Percentiles rank a stretch among this genome's conserved stretches.
phyloP scores from a whole-genome alignment of 2,797 vertebrate genomes.

The Mionectes olivaceus region DNA sequence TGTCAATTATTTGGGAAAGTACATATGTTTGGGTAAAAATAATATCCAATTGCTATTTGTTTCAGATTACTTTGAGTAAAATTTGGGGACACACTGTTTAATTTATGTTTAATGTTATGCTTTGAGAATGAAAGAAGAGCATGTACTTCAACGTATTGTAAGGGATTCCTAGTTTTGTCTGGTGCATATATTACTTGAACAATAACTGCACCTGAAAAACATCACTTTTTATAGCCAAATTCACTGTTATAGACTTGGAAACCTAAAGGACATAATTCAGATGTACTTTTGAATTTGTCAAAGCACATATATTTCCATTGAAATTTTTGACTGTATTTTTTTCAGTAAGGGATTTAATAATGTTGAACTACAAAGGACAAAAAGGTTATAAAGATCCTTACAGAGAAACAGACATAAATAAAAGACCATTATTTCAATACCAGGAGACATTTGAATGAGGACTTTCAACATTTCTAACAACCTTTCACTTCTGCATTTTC shows the following conservation, averaged over 20 bases:
- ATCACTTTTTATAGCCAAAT: not conserved
- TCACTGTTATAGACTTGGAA: not conserved
- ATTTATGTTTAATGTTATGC: not conserved
- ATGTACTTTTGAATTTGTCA: not conserved
- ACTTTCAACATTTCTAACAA: slow-evolving; percentile 1
- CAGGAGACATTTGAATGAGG: not conserved
- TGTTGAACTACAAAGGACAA: not conserved
- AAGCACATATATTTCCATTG: not conserved
- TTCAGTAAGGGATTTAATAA: not conserved
- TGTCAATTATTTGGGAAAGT: not conserved
- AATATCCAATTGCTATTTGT: not conserved
- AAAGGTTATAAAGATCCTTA: not conserved
- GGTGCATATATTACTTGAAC: not conserved
- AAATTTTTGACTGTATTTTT: not conserved
- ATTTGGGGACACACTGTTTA: not conserved
- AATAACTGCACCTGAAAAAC: not conserved
- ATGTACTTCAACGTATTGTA: not conserved
- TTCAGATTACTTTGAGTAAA: not conserved
- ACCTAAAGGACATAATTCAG: not conserved
- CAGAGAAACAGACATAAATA: not conserved
- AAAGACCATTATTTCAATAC: not conserved
- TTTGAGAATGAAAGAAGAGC: not conserved
- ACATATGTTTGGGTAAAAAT: not conserved
- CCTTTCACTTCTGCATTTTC: not conserved
- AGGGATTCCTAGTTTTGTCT: not conserved